Evolutionary conservation across 30 jellyfish, hydroid and myxozoan genomes (phyloP).

Genomic region (Mastigias papua): DNA sequence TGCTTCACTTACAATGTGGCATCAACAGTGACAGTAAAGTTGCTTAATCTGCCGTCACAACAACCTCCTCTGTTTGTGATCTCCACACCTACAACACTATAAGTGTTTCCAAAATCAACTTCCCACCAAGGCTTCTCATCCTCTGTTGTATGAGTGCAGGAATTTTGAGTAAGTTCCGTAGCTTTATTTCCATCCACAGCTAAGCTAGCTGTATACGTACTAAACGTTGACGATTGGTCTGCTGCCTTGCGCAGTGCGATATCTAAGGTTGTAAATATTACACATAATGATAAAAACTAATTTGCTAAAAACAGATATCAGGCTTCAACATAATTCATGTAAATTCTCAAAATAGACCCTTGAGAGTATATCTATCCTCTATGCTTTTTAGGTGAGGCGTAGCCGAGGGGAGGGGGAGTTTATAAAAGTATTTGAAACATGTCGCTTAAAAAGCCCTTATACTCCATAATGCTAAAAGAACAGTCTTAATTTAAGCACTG

Average conservation of each 20-base stretch:
- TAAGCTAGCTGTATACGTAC: neutral
- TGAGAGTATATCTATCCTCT: no score
- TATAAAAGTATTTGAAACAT: no score
- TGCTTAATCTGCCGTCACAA: constrained; percentile 33
- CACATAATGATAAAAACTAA: no score
- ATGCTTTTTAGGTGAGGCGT: no score
- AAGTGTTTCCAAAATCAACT: constrained; percentile 25
- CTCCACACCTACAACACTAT: neutral
- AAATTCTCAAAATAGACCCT: no score
- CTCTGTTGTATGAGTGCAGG: constrained; percentile 41
- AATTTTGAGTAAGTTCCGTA: neutral
- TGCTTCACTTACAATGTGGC: neutral
- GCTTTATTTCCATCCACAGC: constrained; percentile 33
- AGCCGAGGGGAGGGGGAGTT: no score
- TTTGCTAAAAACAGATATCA: no score
- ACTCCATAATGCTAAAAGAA: no score
- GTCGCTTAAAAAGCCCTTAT: no score
- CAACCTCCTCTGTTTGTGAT: constrained; percentile 54
- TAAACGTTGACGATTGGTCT: constrained; percentile 9
- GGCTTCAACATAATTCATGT: no score
- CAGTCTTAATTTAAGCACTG: no score
- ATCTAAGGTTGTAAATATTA: neutral
- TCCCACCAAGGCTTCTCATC: constrained; percentile 76
- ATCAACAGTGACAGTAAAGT: constrained; percentile 24
- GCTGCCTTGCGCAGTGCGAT: neutral